phyloP scores from a whole-genome alignment of 2,888 invertebrate genomes.

The Clistopyga incitator region DNA sequence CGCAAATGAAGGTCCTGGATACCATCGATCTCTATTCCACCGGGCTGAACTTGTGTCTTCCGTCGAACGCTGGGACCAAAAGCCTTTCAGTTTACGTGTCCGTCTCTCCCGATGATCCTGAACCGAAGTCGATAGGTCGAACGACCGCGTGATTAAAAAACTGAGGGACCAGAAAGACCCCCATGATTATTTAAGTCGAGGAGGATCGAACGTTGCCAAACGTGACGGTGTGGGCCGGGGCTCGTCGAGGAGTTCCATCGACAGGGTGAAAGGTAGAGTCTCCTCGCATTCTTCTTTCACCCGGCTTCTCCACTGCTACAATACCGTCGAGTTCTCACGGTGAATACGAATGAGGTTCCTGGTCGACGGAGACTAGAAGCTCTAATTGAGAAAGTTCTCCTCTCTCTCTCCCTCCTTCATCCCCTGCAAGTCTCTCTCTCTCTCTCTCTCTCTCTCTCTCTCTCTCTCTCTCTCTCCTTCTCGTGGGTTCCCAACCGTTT shows the following conservation, averaged over 20 bases:
- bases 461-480: not conserved
- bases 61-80: not conserved
- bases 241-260: constrained; percentile 57
- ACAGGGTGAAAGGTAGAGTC: constrained; percentile 28
- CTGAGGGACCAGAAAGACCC: not conserved
- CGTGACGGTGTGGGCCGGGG: constrained; percentile 39
- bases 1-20: too few relatives aligned
- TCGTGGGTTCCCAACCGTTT: not conserved
- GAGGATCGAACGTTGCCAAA: constrained; percentile 35
- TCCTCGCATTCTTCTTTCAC: constrained; percentile 55
- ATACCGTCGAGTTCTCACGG: constrained; percentile 71
- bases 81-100: not conserved
- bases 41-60: not conserved
- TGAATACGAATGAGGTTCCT: constrained; percentile 78
- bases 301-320: constrained; percentile 66
- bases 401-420: constrained; percentile 51
- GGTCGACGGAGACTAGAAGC: constrained; percentile 74
- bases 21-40: too few relatives aligned
- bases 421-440: too few relatives aligned
- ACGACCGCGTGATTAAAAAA: constrained; percentile 1
- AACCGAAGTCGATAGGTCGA: not conserved
- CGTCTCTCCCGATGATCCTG: not conserved
- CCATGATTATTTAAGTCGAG: constrained; percentile 41
- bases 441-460: constrained; percentile 58
- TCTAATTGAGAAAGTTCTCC: constrained; percentile 80